Evolutionary conservation across 1,140 invertebrate species (phyloP).

Genomic region (Bombus pascuorum): DNA sequence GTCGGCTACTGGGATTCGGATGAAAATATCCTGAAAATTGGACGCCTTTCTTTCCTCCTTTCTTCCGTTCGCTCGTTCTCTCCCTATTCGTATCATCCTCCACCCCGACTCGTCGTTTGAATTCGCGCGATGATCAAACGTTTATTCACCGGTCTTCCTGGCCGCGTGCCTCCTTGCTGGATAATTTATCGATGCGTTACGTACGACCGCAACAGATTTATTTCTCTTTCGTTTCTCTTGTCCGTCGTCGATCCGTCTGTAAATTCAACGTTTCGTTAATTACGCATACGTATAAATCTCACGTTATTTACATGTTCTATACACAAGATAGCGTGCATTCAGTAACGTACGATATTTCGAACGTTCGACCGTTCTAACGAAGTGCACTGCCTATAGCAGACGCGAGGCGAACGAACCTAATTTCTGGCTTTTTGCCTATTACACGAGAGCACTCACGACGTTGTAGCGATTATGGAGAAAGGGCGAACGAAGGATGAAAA

Average conservation of each 20-base stretch:
- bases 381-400: not conserved
- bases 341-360: not conserved
- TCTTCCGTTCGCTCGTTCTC: slow-evolving; percentile 15
- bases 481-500: slow-evolving; percentile 18
- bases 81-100: slow-evolving; percentile 15
- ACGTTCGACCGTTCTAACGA: not conserved
- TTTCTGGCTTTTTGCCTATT: slow-evolving; percentile 68
- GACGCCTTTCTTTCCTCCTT: slow-evolving; percentile 59
- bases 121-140: slow-evolving; percentile 33
- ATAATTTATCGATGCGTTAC: not conserved
- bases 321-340: not conserved
- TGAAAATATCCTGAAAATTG: slow-evolving; percentile 76
- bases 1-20: slow-evolving; percentile 71
- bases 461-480: slow-evolving; percentile 53
- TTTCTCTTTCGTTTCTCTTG: not conserved
- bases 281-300: not conserved
- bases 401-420: slow-evolving; percentile 50
- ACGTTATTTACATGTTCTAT: not conserved
- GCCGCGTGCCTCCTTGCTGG: not conserved
- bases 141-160: slow-evolving; percentile 21
- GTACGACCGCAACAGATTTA: not conserved
- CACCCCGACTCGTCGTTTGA: not conserved
- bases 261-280: slow-evolving; percentile 1
- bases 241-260: no score
- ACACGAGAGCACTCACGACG: slow-evolving; percentile 52